Evolutionary conservation across 2,113 vertebrate species (phyloP), one percentile per base, ranked within the genome.

Genomic region (Pollimyrus isidori): DNA sequence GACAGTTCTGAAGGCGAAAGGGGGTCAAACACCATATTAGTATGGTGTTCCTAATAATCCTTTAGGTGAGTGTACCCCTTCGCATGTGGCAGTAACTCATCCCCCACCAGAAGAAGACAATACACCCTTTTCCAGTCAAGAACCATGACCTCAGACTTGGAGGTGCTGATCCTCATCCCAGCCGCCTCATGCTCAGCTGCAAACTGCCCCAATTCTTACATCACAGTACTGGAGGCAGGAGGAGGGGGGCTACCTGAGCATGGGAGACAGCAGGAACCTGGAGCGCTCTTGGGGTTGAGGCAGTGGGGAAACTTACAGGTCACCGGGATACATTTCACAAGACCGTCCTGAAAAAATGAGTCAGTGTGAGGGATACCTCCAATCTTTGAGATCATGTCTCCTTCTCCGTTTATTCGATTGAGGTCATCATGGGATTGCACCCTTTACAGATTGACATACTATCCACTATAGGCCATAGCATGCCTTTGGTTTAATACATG

Each of bases 261-360:
- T 23, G 88, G 87, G 1, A 91, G 90, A 30, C 93, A 92, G 87
- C 92, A 93, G 58, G 92, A 89, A 1, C 88, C 93, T 62, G 87
- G n/a, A 7, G 50, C 80, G 35, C 49, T 80, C 42, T 90, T 52
- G 1, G 90, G 86, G 45, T 88, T 89, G 10, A 83, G 11, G 93
- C 90, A 82, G 86, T 46, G 26, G 2, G 89, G n/a, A 76, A 90
- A 88, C 17, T 76, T 80, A 46, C 92, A 93, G 89, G 88, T 90
- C 58, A 92, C 53, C 11, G 88, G 88, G 39, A 56, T 42, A 86
- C 93, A 92, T 30, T 88, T 76, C 48, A 92, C 93, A 62, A 85
- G 39, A 62, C 76, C 88, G 42, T 91, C 88, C 93, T 93, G 48
- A 50, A 48, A 48, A 85, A 23, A 11, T 0, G 3, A 85, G 69